Evolutionary conservation across 2,113 vertebrate species (phyloP).

Genomic region (Aspidoscelis tigris): DNA sequence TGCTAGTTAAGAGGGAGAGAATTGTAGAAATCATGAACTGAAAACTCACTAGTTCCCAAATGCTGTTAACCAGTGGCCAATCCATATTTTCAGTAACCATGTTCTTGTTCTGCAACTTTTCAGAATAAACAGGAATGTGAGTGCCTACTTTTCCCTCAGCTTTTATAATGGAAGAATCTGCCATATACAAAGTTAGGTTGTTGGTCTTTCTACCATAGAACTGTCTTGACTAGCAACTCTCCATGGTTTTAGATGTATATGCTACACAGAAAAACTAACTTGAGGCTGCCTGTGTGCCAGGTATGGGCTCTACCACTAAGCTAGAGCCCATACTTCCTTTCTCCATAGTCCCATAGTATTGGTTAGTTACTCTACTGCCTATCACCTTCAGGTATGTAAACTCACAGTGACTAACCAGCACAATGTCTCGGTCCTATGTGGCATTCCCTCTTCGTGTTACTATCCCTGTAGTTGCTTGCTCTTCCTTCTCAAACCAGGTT

Average conservation of each 20-base stretch:
- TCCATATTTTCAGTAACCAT: neutral
- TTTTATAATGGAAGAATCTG: neutral
- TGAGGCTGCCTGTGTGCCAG: neutral
- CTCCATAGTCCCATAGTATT: neutral
- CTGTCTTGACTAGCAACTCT: neutral
- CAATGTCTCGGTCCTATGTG: no score
- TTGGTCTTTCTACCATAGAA: neutral
- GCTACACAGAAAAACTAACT: neutral
- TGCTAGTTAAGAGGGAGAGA: neutral
- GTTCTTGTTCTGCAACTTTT: neutral
- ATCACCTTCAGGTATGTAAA: no score
- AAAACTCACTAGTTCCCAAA: no score
- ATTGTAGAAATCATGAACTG: neutral
- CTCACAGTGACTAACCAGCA: no score
- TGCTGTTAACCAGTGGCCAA: neutral
- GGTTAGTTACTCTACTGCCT: neutral
- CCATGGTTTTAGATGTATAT: no score
- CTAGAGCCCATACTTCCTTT: neutral
- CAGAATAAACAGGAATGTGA: neutral
- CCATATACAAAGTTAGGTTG: neutral
- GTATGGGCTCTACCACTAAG: neutral
- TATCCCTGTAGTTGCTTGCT: no score
- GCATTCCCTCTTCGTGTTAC: no score
- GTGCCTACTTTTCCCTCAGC: neutral
- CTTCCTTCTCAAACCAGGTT: no score